Evolutionary conservation across 1,140 invertebrate species (phyloP).

Genomic region (Nomia melanderi): DNA sequence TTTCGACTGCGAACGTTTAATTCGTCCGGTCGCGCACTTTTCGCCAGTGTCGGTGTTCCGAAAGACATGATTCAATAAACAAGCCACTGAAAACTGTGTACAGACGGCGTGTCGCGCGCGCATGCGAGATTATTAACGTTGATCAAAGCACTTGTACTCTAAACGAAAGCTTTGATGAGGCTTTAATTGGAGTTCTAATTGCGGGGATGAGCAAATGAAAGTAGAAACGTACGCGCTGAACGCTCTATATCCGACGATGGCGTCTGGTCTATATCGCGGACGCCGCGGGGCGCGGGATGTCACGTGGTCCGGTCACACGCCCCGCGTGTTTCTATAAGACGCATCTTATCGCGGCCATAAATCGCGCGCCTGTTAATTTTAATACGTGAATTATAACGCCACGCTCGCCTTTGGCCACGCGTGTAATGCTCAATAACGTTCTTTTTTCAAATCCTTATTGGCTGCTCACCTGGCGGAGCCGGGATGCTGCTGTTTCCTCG

Average conservation of each 20-base stretch:
- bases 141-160: constrained; percentile 36
- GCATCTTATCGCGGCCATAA: constrained; percentile 38
- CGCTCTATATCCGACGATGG: constrained; percentile 18
- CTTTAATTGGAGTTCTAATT: constrained; percentile 65
- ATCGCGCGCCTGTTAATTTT: constrained; percentile 44
- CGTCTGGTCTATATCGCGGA: constrained; percentile 44
- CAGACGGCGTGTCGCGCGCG: not conserved
- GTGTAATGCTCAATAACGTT: constrained; percentile 30
- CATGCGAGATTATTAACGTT: constrained; percentile 56
- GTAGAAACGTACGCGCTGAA: constrained; percentile 35
- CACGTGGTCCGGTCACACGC: constrained; percentile 24
- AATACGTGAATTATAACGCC: constrained; percentile 52
- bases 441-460: constrained; percentile 49
- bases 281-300: constrained; percentile 55
- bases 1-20: too few species aligned
- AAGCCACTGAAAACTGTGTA: constrained; percentile 35
- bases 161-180: constrained; percentile 57
- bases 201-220: constrained; percentile 54
- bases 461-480: constrained; percentile 38
- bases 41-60: too few species aligned
- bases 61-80: too few species aligned
- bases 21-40: too few species aligned
- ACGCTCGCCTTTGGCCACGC: constrained; percentile 24
- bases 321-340: constrained; percentile 22
- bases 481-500: too few species aligned